These are phyloP conservation scores for Cartodere bifasciata DNA, from an alignment of 2,888 invertebrate genomes.

Conservation along the genomic window DNA sequence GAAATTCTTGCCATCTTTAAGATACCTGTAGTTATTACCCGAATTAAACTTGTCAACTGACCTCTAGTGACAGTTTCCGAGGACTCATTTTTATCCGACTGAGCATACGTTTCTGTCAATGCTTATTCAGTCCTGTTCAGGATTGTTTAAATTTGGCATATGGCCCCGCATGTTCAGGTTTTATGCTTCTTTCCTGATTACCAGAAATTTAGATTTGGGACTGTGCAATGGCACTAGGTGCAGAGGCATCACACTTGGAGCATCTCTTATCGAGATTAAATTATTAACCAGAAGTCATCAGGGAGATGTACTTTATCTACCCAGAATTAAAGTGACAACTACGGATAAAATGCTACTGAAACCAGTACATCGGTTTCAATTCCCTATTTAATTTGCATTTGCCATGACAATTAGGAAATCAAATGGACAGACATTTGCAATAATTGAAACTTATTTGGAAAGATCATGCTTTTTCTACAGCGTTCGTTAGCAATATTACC, in stretches of 20 bases:
- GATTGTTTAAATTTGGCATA: too few species aligned
- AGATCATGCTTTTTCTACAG: conserved; percentile 15
- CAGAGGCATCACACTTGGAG: conserved; percentile 3
- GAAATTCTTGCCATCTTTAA: too few species aligned
- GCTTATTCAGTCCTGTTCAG: too few species aligned
- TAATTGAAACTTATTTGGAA: conserved; percentile 13
- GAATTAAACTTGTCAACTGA: too few species aligned
- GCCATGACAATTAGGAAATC: conserved; percentile 19
- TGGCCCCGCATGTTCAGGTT: too few species aligned
- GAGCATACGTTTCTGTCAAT: too few species aligned
- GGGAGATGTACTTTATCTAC: conserved; percentile 8
- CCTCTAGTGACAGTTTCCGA: too few species aligned
- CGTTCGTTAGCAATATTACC: conserved; percentile 3
- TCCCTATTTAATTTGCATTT: conserved; percentile 16
- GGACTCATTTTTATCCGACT: too few species aligned
- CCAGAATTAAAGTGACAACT: conserved; percentile 10
- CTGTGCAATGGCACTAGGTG: conserved; percentile 17
- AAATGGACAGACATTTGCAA: conserved; percentile 17
- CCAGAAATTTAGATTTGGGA: conserved; percentile 10
- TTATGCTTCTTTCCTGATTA: too few species aligned
- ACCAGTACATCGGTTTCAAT: conserved; percentile 13
- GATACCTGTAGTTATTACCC: too few species aligned
- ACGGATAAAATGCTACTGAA: conserved; percentile 11
- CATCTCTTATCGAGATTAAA: conserved; percentile 5
- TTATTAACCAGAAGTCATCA: conserved; percentile 9